Percentiles rank a stretch among this genome's conserved stretches.
Evolutionary conservation across 2,113 vertebrate genomes (phyloP).

Genomic region (Oenanthe melanoleuca): DNA sequence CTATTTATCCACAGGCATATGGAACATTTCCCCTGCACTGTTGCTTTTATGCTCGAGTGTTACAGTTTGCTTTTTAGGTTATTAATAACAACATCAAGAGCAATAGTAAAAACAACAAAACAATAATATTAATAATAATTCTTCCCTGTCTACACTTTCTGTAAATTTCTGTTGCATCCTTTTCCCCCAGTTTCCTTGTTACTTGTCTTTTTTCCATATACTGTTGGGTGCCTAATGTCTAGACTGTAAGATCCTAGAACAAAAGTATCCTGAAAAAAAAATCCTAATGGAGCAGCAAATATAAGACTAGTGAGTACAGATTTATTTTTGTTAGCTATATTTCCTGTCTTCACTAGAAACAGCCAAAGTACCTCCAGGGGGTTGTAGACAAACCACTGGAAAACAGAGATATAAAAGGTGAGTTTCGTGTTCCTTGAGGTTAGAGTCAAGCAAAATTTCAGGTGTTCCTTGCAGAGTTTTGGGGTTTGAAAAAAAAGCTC

Average conservation of each 20-base stretch:
- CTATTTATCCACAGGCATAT: background rate
- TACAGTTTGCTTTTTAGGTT: background rate
- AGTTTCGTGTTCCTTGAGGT: background rate
- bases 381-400: background rate
- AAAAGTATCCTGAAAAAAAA: background rate
- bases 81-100: background rate
- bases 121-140: background rate
- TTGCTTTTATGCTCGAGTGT: background rate
- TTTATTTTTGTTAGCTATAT: background rate
- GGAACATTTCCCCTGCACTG: background rate
- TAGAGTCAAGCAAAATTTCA: background rate
- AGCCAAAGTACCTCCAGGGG: background rate
- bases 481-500: background rate
- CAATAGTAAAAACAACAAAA: background rate
- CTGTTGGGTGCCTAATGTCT: background rate
- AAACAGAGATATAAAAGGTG: background rate
- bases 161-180: background rate
- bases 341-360: background rate
- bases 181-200: background rate
- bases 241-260: background rate
- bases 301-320: background rate
- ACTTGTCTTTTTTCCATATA: background rate
- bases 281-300: background rate
- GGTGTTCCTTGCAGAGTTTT: background rate
- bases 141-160: background rate